Evolutionary conservation across 2,888 invertebrate species (phyloP), one percentile per base, ranked within the genome.

Genomic region (Aleiodes alternator): DNA sequence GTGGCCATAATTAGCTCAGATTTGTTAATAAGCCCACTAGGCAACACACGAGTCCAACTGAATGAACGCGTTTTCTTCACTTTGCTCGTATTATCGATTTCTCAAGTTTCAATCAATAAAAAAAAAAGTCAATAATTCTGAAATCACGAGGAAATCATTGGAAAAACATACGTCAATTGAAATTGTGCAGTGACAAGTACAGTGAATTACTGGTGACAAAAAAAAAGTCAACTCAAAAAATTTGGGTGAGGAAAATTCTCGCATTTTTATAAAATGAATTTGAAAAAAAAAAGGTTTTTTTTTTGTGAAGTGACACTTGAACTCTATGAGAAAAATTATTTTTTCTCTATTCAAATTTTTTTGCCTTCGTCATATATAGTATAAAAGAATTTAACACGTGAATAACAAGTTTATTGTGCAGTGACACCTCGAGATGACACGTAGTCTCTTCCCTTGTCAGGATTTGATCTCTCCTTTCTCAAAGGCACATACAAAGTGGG

Each of bases 1-100:
- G 76, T 80, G 78, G 82, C 84, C 86, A 85, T 87, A 87, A 87
- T 87, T 87, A 87, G 82, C 84, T 75, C 80, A 23, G 86, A 84
- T 87, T 87, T 83, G 85, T 87, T 88, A 87, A 87, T 85, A 85
- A 86, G 82, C 77, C 76, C 78, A 72, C 31, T 31, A 53, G 51
- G 29, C 29, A 51, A 78, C 82, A 78, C 82, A 76, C 78, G 75
- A 75, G 77, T 80, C 59, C 59, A 74, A 73, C 79, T 84, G 81
- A 85, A 85, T 84, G 85, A 82, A 83, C 78, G 29, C 23, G 23
- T 23, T 23, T 56, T 75, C 77, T 66, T 3, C 34, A 34, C 69
- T 59, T 55, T 66, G 51, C 70, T 55, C 50, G 23, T 23, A 23
- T 23, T 43, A 55, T 56, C 50, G 69, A 56, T 23, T 56, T 34